Base-by-base conservation (phyloP, 2,797 vertebrate genomes). In the Chaetophractus vellerosus region DNA sequence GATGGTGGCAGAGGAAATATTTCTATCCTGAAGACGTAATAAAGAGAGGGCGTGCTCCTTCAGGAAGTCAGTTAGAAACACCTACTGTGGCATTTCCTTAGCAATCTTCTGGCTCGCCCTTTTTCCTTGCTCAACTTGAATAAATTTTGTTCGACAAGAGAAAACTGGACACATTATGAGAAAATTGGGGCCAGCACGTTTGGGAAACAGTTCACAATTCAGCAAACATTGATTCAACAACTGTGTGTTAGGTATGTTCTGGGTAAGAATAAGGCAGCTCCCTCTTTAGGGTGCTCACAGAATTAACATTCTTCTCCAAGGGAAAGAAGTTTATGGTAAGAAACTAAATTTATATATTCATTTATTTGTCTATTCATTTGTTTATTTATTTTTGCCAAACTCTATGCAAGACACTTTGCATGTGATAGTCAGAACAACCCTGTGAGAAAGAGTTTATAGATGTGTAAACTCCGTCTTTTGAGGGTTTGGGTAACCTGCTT, bases 401-500 rank as follows among this genome's bases (percentile, higher is more conserved):
- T 87, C 19, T 41, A 5, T 33, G 64, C 7, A 38, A 57, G 36
- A 9, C 9, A 23, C 26, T 63, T 92, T 28, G 11, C 31, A 36
- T 38, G 38, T 38, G 38, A 38, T 38, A 3, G 38, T 84, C n/a
- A 79, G n/a, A 57, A 85, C 8, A 79, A 12, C 38, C 5, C 59
- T 28, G 15, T 68, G 50, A 75, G 80, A 87, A 55, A 68, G 50
- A 45, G 38, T 82, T 52, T 57, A 33, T 14, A 78, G 36, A 36
- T n/a, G 72, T 80, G 72, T 81, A 63, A 94, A 68, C 9, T 71
- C 45, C 12, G 9, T 41, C 36, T 88, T 88, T 52, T 59, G 45
- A 93, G 75, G 21, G 69, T 78, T 61, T 82, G 28, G 38, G 8
- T 69, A 69, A 33, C 9, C 28, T 6, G 1, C 52, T 2, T 18